Evolutionary conservation across 53 echinoderm and acorn worm genomes (phyloP).

Genomic region (Zoroaster sp.): DNA sequence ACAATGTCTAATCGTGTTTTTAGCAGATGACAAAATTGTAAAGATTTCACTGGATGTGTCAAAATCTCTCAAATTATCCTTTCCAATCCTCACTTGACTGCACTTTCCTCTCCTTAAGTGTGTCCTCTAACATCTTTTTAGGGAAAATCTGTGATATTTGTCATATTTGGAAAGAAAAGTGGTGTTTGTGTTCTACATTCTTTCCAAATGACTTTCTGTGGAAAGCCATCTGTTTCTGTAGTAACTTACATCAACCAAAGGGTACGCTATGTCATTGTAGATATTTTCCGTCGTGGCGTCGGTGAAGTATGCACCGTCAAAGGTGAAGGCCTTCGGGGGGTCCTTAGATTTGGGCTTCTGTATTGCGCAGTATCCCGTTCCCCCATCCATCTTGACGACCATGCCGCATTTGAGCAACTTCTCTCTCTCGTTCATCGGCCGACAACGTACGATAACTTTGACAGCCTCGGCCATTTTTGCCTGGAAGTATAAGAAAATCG

Average conservation of each 20-base stretch:
- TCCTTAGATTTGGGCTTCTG: constrained; percentile 90
- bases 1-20: too few relatives aligned
- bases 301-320: constrained; percentile 86
- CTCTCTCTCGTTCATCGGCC: constrained; percentile 91
- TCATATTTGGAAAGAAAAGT: too few relatives aligned
- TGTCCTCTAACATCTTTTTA: too few relatives aligned
- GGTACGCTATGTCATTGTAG: constrained; percentile 93
- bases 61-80: too few relatives aligned
- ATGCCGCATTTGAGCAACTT: constrained; percentile 69
- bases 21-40: too few relatives aligned
- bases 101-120: too few relatives aligned
- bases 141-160: too few relatives aligned
- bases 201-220: too few relatives aligned
- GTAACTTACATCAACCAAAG: constrained; percentile 95
- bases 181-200: too few relatives aligned
- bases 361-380: constrained; percentile 83
- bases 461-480: constrained; percentile 92
- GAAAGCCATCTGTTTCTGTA: too few relatives aligned
- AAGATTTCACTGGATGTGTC: too few relatives aligned
- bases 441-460: constrained; percentile 96
- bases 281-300: constrained; percentile 94
- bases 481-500: background rate
- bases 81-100: too few relatives aligned
- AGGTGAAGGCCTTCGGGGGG: constrained; percentile 92
- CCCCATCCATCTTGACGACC: constrained; percentile 69